A percentile compares a stretch with the other conserved stretches of the same genome.
These are phyloP conservation scores for Melieria crassipennis DNA, from an alignment of 2,888 invertebrate genomes.

Conservation along the genomic window DNA sequence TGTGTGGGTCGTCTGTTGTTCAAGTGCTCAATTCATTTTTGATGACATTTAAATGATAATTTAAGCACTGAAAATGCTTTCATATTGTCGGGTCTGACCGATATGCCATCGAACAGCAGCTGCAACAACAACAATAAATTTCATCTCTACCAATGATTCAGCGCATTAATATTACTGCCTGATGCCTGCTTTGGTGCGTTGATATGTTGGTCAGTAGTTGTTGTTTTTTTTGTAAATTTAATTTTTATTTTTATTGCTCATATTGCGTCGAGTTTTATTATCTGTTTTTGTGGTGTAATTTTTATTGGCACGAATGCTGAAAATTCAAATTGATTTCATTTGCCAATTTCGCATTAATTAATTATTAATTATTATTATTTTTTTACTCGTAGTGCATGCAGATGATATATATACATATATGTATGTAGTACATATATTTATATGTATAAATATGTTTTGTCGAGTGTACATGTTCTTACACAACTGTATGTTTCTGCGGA, in stretches of 20 bases:
- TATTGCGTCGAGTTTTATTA: too few species aligned
- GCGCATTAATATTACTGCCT: not conserved
- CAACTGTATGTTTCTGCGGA: too few species aligned
- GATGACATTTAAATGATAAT: conserved; percentile 45
- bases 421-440: too few species aligned
- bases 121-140: too few species aligned
- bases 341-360: conserved; percentile 16
- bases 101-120: not conserved
- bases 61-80: conserved; percentile 33
- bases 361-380: conserved; percentile 23
- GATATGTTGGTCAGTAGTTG: not conserved
- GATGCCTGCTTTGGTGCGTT: not conserved
- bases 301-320: too few species aligned
- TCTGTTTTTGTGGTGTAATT: too few species aligned
- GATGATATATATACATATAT: too few species aligned
- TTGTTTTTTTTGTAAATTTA: not conserved
- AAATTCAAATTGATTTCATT: conserved; percentile 27
- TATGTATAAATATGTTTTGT: too few species aligned
- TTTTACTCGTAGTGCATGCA: too few species aligned
- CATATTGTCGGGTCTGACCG: conserved; percentile 24
- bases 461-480: too few species aligned
- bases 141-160: too few species aligned
- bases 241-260: too few species aligned
- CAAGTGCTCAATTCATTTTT: conserved; percentile 45
- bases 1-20: conserved; percentile 10